Percentiles rank a stretch among this genome's conserved stretches.
Conservation (phyloP, 2,888 invertebrate species). For the Yponomeuta malinellus region DNA sequence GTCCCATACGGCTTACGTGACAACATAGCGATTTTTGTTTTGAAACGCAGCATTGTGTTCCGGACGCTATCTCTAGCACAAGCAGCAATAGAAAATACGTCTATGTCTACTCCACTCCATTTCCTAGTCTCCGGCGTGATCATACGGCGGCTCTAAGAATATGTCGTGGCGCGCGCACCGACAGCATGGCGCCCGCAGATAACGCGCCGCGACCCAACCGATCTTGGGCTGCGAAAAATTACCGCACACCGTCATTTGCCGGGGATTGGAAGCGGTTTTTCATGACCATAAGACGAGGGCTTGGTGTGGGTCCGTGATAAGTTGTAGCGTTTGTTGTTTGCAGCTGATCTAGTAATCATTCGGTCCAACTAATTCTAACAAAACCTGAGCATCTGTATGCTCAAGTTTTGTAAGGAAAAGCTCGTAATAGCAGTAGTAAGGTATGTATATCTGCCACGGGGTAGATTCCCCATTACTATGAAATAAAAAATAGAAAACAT, state of each 20-base stretch:
- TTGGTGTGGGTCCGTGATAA: background rate
- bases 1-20: no score
- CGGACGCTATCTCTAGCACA: background rate
- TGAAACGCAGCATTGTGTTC: no score
- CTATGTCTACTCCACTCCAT: background rate
- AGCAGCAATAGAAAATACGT: background rate
- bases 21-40: no score
- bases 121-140: background rate
- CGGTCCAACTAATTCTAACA: no score
- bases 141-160: slow-evolving; percentile 61
- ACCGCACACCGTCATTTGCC: background rate
- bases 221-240: background rate
- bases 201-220: slow-evolving; percentile 32
- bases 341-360: background rate
- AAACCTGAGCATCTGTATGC: no score
- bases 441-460: no score
- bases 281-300: no score
- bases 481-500: no score
- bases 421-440: no score
- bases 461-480: no score
- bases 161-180: slow-evolving; percentile 52
- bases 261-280: background rate
- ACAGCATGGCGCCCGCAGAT: slow-evolving; percentile 61
- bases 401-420: no score
- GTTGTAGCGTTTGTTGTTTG: background rate